Percentiles rank a stretch among this genome's conserved stretches.
These are phyloP conservation scores for Drosophila maculinotata DNA, from an alignment of 2,888 invertebrate genomes.

Conservation along the genomic window DNA sequence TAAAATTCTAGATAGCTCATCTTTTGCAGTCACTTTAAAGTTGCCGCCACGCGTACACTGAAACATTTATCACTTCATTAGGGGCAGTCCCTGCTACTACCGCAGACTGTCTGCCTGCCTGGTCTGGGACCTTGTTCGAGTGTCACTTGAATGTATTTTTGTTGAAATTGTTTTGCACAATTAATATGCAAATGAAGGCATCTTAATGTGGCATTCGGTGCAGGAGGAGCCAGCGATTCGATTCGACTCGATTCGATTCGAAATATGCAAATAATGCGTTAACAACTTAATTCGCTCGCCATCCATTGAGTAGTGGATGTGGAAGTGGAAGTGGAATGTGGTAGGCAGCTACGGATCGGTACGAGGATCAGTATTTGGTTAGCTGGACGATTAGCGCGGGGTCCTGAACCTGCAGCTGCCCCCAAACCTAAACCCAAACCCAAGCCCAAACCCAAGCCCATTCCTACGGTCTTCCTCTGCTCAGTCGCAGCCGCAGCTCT, in stretches of 20 bases:
- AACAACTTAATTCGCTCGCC: slow-evolving; percentile 83
- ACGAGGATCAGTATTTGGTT: slow-evolving; percentile 11
- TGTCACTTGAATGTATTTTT: slow-evolving; percentile 56
- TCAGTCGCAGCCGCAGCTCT: neutral
- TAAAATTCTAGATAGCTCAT: slow-evolving; percentile 50
- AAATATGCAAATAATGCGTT: slow-evolving; percentile 84
- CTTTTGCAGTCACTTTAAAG: slow-evolving; percentile 38
- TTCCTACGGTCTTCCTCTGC: too few relatives aligned
- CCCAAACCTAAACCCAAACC: too few relatives aligned
- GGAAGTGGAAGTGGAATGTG: neutral
- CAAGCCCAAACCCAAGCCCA: too few relatives aligned
- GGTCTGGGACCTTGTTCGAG: slow-evolving; percentile 41
- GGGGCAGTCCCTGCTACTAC: slow-evolving; percentile 25
- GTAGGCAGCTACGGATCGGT: neutral
- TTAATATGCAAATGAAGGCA: slow-evolving; percentile 83
- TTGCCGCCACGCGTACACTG: slow-evolving; percentile 27
- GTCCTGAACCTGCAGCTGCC: slow-evolving; percentile 49
- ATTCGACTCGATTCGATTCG: slow-evolving; percentile 64
- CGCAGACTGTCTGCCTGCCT: neutral
- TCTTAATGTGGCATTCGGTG: slow-evolving; percentile 72
- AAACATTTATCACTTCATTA: slow-evolving; percentile 78
- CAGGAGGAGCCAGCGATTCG: slow-evolving; percentile 32
- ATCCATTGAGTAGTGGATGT: slow-evolving; percentile 31
- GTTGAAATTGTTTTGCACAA: slow-evolving; percentile 76
- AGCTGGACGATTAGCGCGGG: slow-evolving; percentile 53